A percentile compares a stretch with the other conserved stretches of the same genome.
These are phyloP conservation scores for Branchinecta sandiegonensis DNA, from an alignment of 2,888 invertebrate genomes.

Conservation along the genomic window DNA sequence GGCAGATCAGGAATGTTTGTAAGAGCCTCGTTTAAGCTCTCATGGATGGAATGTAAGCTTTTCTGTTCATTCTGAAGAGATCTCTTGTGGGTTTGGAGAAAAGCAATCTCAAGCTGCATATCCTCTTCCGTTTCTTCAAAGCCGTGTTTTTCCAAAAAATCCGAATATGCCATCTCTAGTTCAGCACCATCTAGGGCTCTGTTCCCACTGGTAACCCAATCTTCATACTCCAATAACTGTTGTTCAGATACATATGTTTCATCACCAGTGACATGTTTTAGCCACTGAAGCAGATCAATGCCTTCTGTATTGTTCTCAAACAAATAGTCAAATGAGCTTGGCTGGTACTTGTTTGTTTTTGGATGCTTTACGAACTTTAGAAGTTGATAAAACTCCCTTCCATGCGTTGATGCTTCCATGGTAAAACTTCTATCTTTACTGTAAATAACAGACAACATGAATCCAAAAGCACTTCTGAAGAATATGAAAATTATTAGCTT, in stretches of 20 bases:
- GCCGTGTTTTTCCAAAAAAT: background rate
- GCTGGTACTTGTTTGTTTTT: background rate
- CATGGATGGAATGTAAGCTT: background rate
- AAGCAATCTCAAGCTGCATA: background rate
- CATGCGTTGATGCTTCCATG: slow-evolving; percentile 8
- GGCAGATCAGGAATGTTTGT: background rate
- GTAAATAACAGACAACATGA: too few species aligned
- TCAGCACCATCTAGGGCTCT: background rate
- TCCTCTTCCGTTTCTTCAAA: slow-evolving; percentile 1
- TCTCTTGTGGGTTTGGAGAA: background rate
- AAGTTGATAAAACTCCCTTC: slow-evolving; percentile 3
- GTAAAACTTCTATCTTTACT: too few species aligned
- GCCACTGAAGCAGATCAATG: background rate
- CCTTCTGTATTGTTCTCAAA: background rate
- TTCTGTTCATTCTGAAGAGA: background rate
- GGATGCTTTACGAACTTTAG: background rate
- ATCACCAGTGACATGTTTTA: background rate
- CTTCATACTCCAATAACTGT: background rate
- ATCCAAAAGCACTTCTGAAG: too few species aligned
- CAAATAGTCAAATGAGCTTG: background rate
- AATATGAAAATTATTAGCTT: too few species aligned
- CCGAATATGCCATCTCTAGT: slow-evolving; percentile 1
- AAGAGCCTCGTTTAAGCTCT: background rate
- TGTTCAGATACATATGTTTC: slow-evolving; percentile 2
- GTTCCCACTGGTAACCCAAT: background rate